Evolutionary conservation across 2,113 vertebrate genomes (phyloP), one percentile per base, ranked within the genome.

Genomic region (Galbula dea): DNA sequence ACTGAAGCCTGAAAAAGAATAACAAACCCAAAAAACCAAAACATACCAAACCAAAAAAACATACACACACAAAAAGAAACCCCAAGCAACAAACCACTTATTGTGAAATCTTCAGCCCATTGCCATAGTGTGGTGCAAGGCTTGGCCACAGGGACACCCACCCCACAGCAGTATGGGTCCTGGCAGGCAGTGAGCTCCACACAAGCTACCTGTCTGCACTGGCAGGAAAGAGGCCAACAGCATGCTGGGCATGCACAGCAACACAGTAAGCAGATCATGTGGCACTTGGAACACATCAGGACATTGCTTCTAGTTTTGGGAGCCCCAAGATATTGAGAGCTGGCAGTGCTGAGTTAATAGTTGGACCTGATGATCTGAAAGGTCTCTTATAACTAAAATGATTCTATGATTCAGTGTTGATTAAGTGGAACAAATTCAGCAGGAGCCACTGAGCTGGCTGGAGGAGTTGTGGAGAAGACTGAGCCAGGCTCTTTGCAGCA

Each of bases 151-250:
- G 15, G 13, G 45, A 51, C 34, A 45, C 6, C 6, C 22, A 7
- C 16, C 12, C 12, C 4, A 1, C 45, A 49, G 3, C 41, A 63
- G 14, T 0, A 0, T 16, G 34, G 16, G 37, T 74, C 24, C 32
- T 39, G n/a, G 30, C 51, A 63, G 48, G 12, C 45, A 76, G 30
- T 3, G 2, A 78, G 45, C 6, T 52, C 39, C 4, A 1, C 26
- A 48, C 0, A 0, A 41, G 22, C 48, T 72, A 76, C 43, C 24
- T 49, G 54, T 22, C 23, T 65, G 20, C 39, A 62, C 32, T 39
- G 46, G 69, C 21, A 74, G 48, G 52, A 57, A 58, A 79, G 27
- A 6, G 9, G 12, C 11, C 45, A 48, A 36, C 9, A 63, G 29
- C 43, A 41, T 3, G 1, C 34, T 30, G 37, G 22, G 41, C 41